These are phyloP conservation scores for Cosmia trapezina DNA, from an alignment of 2,888 invertebrate genomes.

Conservation along the genomic window DNA sequence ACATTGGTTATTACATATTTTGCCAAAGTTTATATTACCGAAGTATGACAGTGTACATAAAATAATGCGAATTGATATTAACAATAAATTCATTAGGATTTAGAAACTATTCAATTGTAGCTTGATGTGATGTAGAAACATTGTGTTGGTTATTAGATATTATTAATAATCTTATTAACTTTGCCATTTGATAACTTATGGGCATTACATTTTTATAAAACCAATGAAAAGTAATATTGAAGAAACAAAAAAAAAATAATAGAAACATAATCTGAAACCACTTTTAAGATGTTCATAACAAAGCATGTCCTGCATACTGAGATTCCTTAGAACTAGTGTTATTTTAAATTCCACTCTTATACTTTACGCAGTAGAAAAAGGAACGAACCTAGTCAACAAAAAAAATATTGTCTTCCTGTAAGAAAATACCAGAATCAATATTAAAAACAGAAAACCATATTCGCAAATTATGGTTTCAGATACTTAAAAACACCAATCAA, in stretches of 20 bases:
- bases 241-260: constrained; percentile 56
- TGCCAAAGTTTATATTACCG: constrained; percentile 67
- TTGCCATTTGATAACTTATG: constrained; percentile 61
- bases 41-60: constrained; percentile 68
- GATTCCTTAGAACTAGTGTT: constrained; percentile 66
- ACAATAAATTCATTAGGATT: constrained; percentile 83
- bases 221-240: constrained; percentile 83
- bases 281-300: constrained; percentile 49
- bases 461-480: constrained; percentile 47
- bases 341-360: constrained; percentile 74
- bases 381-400: constrained; percentile 63
- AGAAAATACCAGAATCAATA: constrained; percentile 57
- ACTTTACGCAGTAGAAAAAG: constrained; percentile 75
- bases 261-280: constrained; percentile 58
- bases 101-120: constrained; percentile 78
- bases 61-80: constrained; percentile 71
- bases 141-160: constrained; percentile 68
- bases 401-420: constrained; percentile 51
- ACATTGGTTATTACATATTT: constrained; percentile 64
- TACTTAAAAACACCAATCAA: constrained; percentile 17
- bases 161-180: constrained; percentile 71
- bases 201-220: constrained; percentile 69
- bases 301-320: constrained; percentile 82
- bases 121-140: constrained; percentile 47
- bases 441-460: constrained; percentile 64